phyloP scores from a whole-genome alignment of 2,888 invertebrate genomes.

The Anticlea derivata region DNA sequence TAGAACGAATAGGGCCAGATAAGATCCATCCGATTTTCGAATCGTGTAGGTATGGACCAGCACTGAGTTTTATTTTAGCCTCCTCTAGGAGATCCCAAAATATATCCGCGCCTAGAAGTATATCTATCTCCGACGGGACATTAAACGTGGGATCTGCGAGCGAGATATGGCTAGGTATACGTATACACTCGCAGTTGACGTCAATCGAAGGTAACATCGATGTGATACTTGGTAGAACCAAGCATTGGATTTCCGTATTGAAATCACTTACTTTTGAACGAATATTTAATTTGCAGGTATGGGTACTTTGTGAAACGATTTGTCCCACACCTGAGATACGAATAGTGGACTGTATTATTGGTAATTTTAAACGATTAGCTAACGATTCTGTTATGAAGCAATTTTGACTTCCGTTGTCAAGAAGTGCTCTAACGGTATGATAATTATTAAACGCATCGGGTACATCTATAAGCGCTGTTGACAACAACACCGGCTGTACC shows the following conservation, averaged over 20 bases:
- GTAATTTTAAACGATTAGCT: too few species aligned
- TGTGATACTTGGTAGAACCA: neutral
- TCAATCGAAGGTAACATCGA: neutral
- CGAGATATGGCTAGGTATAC: conserved; percentile 5
- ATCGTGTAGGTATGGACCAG: neutral
- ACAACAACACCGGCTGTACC: neutral
- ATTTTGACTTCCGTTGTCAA: too few species aligned
- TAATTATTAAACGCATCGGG: neutral
- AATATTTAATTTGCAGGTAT: neutral
- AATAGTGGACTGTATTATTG: too few species aligned
- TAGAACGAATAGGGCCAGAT: conserved; percentile 4
- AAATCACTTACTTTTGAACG: neutral
- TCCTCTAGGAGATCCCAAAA: neutral
- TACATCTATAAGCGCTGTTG: neutral
- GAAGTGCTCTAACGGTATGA: neutral
- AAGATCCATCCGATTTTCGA: neutral
- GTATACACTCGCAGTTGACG: neutral
- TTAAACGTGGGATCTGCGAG: neutral
- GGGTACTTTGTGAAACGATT: neutral
- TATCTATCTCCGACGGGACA: neutral
- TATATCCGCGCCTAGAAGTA: neutral
- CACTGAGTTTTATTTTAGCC: neutral
- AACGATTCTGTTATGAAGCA: too few species aligned
- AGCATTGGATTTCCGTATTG: neutral
- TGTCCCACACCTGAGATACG: neutral